Percentiles rank a stretch among this genome's conserved stretches.
Conservation (phyloP, 2,888 invertebrate genomes). For the Parnassius orleans region DNA sequence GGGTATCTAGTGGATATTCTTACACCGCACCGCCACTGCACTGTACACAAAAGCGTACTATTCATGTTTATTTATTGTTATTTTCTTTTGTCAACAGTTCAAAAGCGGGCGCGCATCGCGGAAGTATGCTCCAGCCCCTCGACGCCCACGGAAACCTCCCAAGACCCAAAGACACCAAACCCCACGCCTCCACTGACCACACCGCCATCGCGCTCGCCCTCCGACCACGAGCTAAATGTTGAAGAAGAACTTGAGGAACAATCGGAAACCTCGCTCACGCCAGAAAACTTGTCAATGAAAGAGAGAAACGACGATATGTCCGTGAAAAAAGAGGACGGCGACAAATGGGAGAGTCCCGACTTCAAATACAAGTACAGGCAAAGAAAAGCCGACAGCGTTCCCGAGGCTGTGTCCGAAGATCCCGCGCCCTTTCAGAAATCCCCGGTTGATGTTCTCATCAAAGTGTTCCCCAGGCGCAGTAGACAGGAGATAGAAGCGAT, state of each 20-base stretch:
- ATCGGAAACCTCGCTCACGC: slow-evolving; percentile 82
- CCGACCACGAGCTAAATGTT: slow-evolving; percentile 77
- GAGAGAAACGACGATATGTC: slow-evolving; percentile 78
- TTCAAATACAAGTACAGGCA: slow-evolving; percentile 71
- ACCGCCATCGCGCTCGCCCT: slow-evolving; percentile 71
- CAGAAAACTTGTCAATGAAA: slow-evolving; percentile 91
- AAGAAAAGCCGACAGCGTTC: slow-evolving; percentile 41
- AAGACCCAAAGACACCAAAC: slow-evolving; percentile 59
- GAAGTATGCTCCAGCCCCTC: slow-evolving; percentile 71
- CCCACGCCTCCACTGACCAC: slow-evolving; percentile 58
- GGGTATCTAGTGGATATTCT: no score
- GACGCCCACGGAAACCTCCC: slow-evolving; percentile 54
- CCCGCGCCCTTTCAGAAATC: slow-evolving; percentile 79
- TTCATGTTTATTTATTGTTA: not conserved
- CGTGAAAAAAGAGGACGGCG: slow-evolving; percentile 75
- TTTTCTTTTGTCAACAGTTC: slow-evolving; percentile 61
- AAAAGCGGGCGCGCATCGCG: slow-evolving; percentile 74
- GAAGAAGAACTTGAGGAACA: slow-evolving; percentile 79
- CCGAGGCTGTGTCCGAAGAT: slow-evolving; percentile 48
- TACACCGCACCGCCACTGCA: no score
- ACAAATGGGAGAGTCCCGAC: slow-evolving; percentile 67
- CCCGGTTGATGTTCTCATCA: slow-evolving; percentile 92
- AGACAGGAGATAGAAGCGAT: slow-evolving; percentile 92
- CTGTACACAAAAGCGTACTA: no score
- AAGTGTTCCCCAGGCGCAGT: slow-evolving; percentile 94